Evolutionary conservation across 2,797 vertebrate genomes (phyloP).

Genomic region (Pangasius larnaudii): DNA sequence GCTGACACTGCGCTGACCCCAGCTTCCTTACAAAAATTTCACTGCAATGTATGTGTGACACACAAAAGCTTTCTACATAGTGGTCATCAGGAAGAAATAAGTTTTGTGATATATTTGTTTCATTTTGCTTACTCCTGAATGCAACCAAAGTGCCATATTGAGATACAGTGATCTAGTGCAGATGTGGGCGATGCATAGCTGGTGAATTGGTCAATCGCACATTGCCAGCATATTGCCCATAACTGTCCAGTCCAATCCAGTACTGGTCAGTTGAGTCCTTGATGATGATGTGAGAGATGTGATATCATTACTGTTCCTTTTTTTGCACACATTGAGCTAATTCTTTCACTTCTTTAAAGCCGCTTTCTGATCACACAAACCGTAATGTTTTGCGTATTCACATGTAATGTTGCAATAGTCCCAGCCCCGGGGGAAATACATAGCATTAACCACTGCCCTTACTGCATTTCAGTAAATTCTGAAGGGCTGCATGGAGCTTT

Average conservation of each 20-base stretch:
- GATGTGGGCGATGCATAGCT: neutral
- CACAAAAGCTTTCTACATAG: neutral
- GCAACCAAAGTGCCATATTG: neutral
- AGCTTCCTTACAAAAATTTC: neutral
- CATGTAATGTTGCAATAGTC: neutral
- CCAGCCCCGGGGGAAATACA: neutral
- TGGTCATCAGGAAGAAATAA: neutral
- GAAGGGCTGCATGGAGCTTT: neutral
- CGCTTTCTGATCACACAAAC: neutral
- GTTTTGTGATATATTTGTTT: neutral
- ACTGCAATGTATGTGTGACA: neutral
- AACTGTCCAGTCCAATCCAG: neutral
- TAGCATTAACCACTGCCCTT: neutral
- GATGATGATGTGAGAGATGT: neutral
- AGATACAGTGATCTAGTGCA: too few species aligned
- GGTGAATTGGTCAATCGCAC: neutral
- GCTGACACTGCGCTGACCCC: neutral
- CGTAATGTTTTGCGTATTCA: neutral
- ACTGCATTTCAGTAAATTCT: constrained; percentile 6
- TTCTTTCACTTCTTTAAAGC: constrained; percentile 6
- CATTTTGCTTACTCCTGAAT: neutral
- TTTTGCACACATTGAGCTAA: too few species aligned
- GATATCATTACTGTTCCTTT: neutral
- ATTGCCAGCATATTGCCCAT: neutral
- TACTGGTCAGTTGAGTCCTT: neutral